Evolutionary conservation across 2,797 vertebrate species (phyloP).

Genomic region (Poeciliopsis infans): DNA sequence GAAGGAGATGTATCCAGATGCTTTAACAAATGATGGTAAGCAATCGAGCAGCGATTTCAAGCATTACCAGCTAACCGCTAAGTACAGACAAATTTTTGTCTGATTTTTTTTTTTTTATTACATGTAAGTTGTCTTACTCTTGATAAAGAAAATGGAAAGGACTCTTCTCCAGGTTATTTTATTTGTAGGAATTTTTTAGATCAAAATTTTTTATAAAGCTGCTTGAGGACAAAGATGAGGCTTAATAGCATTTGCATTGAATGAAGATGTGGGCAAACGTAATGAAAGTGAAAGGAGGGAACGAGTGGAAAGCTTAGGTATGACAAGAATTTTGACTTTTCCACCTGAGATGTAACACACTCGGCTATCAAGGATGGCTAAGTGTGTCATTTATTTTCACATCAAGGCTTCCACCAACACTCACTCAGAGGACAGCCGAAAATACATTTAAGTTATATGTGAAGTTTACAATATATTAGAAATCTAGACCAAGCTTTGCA

Average conservation of each 20-base stretch:
- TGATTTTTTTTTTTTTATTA: constrained; percentile 15
- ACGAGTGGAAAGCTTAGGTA: background rate
- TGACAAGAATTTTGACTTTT: background rate
- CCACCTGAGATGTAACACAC: too few relatives aligned
- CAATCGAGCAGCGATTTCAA: background rate
- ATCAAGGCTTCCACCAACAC: background rate
- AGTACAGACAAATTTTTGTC: background rate
- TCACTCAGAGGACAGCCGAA: background rate
- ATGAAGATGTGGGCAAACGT: constrained; percentile 12
- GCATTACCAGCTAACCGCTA: background rate
- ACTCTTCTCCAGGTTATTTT: constrained; percentile 27
- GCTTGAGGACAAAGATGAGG: background rate
- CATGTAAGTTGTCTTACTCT: constrained; percentile 14
- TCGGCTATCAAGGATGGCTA: too few relatives aligned
- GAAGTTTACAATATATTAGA: background rate
- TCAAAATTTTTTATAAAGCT: constrained; percentile 40
- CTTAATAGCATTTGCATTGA: constrained; percentile 35
- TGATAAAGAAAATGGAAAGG: constrained; percentile 12
- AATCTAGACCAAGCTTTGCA: background rate
- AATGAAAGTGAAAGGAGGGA: background rate
- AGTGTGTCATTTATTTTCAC: background rate
- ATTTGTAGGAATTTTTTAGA: constrained; percentile 53
- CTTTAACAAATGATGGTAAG: constrained; percentile 86
- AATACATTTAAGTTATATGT: background rate
- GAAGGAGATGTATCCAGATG: constrained; percentile 89